phyloP scores from a whole-genome alignment of 2,113 vertebrate genomes.

The Ageneiosus marmoratus region DNA sequence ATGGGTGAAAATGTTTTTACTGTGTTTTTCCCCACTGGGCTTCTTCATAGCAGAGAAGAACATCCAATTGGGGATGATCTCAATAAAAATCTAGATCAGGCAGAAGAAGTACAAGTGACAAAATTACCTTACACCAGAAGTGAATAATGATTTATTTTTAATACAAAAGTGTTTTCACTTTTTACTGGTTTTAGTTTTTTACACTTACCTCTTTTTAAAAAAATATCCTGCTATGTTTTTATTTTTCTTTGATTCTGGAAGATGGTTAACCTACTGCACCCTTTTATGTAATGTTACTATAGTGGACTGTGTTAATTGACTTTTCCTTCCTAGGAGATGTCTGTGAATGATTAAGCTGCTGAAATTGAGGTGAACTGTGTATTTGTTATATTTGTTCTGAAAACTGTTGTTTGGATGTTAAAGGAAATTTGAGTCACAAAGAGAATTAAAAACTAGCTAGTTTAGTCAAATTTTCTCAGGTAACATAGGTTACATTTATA shows the following conservation, averaged over 20 bases:
- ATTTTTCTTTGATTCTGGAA: background rate
- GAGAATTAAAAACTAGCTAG: no score
- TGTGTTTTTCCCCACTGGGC: conserved; percentile 85
- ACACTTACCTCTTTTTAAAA: background rate
- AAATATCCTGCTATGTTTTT: background rate
- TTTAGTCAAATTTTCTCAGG: background rate
- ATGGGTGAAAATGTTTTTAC: conserved; percentile 83
- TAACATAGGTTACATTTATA: background rate
- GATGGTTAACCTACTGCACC: background rate
- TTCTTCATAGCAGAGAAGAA: conserved; percentile 99
- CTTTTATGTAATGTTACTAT: background rate
- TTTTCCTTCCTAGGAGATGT: background rate
- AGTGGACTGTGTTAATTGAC: background rate
- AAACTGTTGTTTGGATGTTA: no score
- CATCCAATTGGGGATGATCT: conserved; percentile 96
- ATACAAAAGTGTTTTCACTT: background rate
- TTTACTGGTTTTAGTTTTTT: background rate
- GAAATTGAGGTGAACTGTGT: background rate
- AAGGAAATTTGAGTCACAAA: no score
- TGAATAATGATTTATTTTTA: background rate
- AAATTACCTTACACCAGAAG: background rate
- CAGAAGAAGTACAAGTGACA: background rate
- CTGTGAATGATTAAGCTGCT: background rate
- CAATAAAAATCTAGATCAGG: conserved; percentile 86
- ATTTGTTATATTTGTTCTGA: background rate